Conservation (phyloP, 2,113 vertebrate species). For the Centropus unirufus region DNA sequence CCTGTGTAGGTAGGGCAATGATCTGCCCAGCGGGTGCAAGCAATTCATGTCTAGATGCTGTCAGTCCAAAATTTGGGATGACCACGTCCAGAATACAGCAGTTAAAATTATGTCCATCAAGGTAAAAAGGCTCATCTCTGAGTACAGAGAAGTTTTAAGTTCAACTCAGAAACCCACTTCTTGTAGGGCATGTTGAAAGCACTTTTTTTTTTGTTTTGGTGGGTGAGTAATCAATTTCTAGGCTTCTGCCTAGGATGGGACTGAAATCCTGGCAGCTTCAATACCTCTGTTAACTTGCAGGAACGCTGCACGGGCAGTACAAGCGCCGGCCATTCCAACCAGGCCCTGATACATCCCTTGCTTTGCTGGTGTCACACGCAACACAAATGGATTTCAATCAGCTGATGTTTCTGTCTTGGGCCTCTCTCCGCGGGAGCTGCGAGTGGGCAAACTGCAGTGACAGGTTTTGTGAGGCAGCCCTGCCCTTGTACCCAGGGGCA, state of each 20-base stretch:
- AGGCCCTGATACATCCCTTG: fast-evolving
- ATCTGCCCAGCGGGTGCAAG: not conserved
- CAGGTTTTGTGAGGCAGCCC: not conserved
- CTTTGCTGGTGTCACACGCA: not conserved
- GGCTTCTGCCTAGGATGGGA: not conserved
- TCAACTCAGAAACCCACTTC: not conserved
- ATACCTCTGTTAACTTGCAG: not conserved
- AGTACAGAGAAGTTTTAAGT: not conserved
- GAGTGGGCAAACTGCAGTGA: not conserved
- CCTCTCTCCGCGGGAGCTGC: not conserved
- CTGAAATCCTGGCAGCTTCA: not conserved
- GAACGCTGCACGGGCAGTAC: not conserved
- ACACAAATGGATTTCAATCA: not conserved
- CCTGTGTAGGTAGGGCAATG: fast-evolving
- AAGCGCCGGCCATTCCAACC: not conserved
- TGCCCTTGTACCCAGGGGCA: not conserved
- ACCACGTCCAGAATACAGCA: not conserved
- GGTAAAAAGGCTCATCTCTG: not conserved
- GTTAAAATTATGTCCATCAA: not conserved
- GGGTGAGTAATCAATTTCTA: not conserved
- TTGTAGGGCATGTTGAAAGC: not conserved
- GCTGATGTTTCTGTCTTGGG: not conserved
- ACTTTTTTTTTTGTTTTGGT: no score
- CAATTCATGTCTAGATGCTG: not conserved
- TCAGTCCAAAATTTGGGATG: not conserved